Conservation (phyloP, 2,888 invertebrate species). For the Ophion obscuratus region DNA sequence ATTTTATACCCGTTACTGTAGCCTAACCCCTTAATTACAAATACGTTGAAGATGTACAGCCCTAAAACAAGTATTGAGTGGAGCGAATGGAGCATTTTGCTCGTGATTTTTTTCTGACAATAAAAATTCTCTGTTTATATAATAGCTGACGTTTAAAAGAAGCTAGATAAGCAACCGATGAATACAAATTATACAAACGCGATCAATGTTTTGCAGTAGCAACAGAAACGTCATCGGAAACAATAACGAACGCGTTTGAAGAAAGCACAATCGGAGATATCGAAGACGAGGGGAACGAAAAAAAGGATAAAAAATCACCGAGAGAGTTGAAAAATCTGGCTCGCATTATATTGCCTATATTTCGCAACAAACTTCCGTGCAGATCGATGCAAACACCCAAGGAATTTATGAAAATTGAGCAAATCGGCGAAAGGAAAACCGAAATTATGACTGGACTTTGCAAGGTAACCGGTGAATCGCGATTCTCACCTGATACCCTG, state of each 20-base stretch:
- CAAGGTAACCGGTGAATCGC: slow-evolving; percentile 79
- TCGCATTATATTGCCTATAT: slow-evolving; percentile 71
- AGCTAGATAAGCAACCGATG: too few relatives aligned
- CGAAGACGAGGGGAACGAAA: slow-evolving; percentile 35
- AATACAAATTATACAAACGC: too few relatives aligned
- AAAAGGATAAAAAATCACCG: slow-evolving; percentile 54
- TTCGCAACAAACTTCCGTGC: slow-evolving; percentile 87
- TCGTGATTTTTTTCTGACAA: too few relatives aligned
- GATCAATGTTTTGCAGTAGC: background rate
- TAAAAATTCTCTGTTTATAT: too few relatives aligned
- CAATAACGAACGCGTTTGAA: background rate
- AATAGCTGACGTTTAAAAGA: too few relatives aligned
- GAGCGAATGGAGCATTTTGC: too few relatives aligned
- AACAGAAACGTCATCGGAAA: background rate
- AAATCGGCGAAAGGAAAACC: slow-evolving; percentile 84
- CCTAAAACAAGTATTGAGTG: too few relatives aligned
- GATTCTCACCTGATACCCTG: too few relatives aligned
- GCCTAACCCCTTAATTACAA: too few relatives aligned
- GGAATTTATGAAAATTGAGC: slow-evolving; percentile 80
- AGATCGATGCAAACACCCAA: slow-evolving; percentile 85
- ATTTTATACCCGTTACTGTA: too few relatives aligned
- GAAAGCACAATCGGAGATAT: background rate
- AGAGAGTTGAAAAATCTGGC: slow-evolving; percentile 59
- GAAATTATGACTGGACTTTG: slow-evolving; percentile 86
- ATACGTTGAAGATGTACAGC: too few relatives aligned